These are phyloP conservation scores for Tenebrio molitor DNA, from an alignment of 1,140 invertebrate genomes.

Conservation along the genomic window DNA sequence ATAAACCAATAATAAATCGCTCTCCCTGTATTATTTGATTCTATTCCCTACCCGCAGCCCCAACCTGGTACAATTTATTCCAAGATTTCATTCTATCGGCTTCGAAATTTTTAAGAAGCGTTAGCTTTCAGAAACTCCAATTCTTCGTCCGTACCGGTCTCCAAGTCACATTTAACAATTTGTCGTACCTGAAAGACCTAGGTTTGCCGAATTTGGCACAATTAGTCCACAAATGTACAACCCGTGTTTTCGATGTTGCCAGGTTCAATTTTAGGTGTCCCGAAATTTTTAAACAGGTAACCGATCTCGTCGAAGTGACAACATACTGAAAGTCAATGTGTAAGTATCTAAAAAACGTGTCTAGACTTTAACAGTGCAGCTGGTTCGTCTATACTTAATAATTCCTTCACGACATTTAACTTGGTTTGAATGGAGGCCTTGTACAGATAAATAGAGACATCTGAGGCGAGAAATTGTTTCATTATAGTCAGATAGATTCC, in stretches of 20 bases:
- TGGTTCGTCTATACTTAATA: slow-evolving; percentile 52
- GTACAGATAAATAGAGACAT: slow-evolving; percentile 69
- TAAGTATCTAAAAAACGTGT: too few relatives aligned
- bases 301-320: slow-evolving; percentile 75
- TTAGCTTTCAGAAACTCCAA: slow-evolving; percentile 61
- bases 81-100: slow-evolving; percentile 65
- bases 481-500: slow-evolving; percentile 21
- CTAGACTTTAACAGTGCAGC: slow-evolving; percentile 48
- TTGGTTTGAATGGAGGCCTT: slow-evolving; percentile 69
- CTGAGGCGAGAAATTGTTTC: slow-evolving; percentile 19
- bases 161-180: slow-evolving; percentile 55
- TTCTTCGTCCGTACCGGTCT: slow-evolving; percentile 57
- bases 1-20: too few relatives aligned
- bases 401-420: slow-evolving; percentile 69
- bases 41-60: too few relatives aligned
- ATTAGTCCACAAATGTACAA: slow-evolving; percentile 67
- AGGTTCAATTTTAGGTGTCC: slow-evolving; percentile 65
- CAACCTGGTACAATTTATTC: slow-evolving; percentile 36
- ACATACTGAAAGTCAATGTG: slow-evolving; percentile 67
- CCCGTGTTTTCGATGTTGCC: slow-evolving; percentile 54
- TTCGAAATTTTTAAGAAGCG: slow-evolving; percentile 60
- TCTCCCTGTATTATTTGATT: too few relatives aligned
- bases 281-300: slow-evolving; percentile 71
- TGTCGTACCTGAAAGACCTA: slow-evolving; percentile 50
- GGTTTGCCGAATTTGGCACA: slow-evolving; percentile 68